Conservation (phyloP, 1,140 invertebrate genomes). For the Holcopasites calliopsidis region DNA sequence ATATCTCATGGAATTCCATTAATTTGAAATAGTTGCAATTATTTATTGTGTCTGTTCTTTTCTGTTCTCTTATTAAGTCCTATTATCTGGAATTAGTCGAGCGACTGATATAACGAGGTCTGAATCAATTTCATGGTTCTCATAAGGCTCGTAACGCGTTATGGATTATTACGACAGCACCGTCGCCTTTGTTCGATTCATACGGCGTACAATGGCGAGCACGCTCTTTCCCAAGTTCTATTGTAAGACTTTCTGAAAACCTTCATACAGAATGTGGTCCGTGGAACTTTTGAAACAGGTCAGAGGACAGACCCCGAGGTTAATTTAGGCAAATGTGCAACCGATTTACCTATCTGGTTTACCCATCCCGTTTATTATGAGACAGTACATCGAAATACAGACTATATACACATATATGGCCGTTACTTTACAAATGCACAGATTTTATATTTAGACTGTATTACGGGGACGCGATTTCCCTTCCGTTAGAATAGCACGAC, state of each 20-base stretch:
- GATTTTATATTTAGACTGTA: too few relatives aligned
- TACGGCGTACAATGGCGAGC: neutral
- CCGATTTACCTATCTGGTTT: neutral
- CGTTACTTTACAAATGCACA: too few relatives aligned
- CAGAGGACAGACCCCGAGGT: neutral
- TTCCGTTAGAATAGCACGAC: too few relatives aligned
- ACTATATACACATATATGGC: too few relatives aligned
- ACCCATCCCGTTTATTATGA: neutral
- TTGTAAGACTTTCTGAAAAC: slow-evolving; percentile 20
- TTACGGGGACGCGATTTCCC: too few relatives aligned
- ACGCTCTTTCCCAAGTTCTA: slow-evolving; percentile 3
- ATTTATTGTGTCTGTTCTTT: neutral
- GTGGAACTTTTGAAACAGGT: slow-evolving; percentile 19
- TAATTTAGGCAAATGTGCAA: slow-evolving; percentile 1
- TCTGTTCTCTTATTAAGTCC: neutral
- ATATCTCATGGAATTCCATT: neutral
- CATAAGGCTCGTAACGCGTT: neutral
- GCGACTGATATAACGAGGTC: neutral
- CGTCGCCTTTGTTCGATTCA: slow-evolving; percentile 15
- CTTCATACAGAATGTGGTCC: slow-evolving; percentile 6
- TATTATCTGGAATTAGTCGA: neutral
- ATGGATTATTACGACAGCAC: neutral
- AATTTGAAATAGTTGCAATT: too few relatives aligned
- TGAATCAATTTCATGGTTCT: neutral
- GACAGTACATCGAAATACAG: neutral